Percentiles rank a stretch among this genome's conserved stretches.
These are phyloP conservation scores for Madoqua kirkii DNA, from an alignment of 2,113 vertebrate species.

Conservation along the genomic window DNA sequence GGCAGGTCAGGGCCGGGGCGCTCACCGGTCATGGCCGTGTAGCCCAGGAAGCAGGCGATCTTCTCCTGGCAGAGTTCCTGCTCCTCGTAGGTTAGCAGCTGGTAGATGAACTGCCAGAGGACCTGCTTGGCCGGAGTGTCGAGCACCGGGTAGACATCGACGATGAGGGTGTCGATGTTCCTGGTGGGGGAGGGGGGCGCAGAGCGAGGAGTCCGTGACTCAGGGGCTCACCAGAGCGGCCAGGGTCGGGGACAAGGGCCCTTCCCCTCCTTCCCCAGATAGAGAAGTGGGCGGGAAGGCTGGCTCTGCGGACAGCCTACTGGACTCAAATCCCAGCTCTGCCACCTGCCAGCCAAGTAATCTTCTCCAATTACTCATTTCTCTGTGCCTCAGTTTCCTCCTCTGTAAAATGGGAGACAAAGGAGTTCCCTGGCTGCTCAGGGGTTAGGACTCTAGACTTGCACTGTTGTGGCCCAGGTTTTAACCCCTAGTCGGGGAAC, in stretches of 20 bases:
- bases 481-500: neutral
- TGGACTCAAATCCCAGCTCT: neutral
- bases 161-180: constrained; percentile 97
- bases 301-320: neutral
- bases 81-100: constrained; percentile 96
- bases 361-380: neutral
- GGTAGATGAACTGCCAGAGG: constrained; percentile 99
- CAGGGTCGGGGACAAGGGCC: too few species aligned
- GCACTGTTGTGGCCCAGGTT: neutral
- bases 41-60: constrained; percentile 96
- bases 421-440: neutral
- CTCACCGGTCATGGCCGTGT: constrained; percentile 86
- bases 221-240: neutral
- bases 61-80: constrained; percentile 97
- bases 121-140: constrained; percentile 98
- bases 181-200: constrained; percentile 72
- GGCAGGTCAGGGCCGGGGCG: rapidly evolving
- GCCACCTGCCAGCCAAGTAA: neutral
- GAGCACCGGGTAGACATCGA: constrained; percentile 94
- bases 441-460: neutral
- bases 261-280: neutral
- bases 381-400: neutral
- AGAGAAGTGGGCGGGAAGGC: neutral
- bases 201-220: neutral
- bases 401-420: neutral